phyloP scores from a whole-genome alignment of 2,888 invertebrate genomes.

The Gibbula magus region DNA sequence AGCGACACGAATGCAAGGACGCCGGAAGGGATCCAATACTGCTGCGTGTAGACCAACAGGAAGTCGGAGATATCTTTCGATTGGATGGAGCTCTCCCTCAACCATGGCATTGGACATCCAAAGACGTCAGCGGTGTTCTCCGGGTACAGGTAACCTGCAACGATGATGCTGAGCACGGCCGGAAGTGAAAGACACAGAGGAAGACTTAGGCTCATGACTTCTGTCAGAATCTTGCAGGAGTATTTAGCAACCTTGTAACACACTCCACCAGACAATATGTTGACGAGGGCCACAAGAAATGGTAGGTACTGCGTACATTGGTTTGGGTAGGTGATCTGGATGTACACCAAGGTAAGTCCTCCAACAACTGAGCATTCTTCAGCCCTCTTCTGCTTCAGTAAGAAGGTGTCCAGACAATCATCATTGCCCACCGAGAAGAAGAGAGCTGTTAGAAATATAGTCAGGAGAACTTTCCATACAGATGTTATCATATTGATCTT shows the following conservation, averaged over 20 bases:
- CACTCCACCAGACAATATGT: slow-evolving; percentile 44
- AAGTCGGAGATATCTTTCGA: slow-evolving; percentile 4
- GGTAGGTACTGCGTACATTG: slow-evolving; percentile 43
- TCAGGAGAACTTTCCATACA: slow-evolving; percentile 23
- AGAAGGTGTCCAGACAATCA: slow-evolving; percentile 32
- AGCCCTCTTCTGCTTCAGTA: slow-evolving; percentile 23
- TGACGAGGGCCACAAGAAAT: slow-evolving; percentile 44
- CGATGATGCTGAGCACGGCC: neutral
- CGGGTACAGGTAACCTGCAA: neutral
- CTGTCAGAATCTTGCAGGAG: slow-evolving; percentile 39
- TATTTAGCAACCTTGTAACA: slow-evolving; percentile 48
- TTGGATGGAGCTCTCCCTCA: neutral
- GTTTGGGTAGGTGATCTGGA: neutral
- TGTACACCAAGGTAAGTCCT: neutral
- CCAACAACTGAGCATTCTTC: slow-evolving; percentile 29
- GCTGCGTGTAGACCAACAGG: slow-evolving; percentile 24
- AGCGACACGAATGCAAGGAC: slow-evolving; percentile 52
- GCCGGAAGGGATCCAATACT: slow-evolving; percentile 48
- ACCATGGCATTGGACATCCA: slow-evolving; percentile 27
- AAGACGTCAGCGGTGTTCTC: slow-evolving; percentile 7
- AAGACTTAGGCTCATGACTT: neutral
- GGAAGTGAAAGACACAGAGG: slow-evolving; percentile 7
- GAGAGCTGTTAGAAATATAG: slow-evolving; percentile 32
- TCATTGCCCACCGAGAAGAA: slow-evolving; percentile 28
- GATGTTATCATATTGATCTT: slow-evolving; percentile 43